phyloP scores from a whole-genome alignment of 2,113 vertebrate genomes.

The Pionites leucogaster region DNA sequence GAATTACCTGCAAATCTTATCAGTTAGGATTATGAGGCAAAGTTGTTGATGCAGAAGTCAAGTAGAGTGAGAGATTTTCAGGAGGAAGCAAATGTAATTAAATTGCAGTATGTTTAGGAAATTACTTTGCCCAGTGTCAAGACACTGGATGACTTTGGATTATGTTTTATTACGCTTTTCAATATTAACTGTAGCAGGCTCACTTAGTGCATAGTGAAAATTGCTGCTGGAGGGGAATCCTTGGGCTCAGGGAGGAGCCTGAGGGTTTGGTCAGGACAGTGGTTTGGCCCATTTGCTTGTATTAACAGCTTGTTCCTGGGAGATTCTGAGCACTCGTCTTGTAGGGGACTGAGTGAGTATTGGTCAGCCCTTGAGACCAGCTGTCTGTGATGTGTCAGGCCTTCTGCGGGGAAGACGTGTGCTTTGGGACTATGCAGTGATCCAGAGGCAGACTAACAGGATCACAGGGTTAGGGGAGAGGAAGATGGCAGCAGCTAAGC shows the following conservation, averaged over 20 bases:
- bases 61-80: neutral
- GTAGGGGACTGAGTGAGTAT: rapidly evolving
- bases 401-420: rapidly evolving
- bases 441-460: neutral
- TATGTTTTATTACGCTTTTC: neutral
- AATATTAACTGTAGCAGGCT: neutral
- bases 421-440: neutral
- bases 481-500: neutral
- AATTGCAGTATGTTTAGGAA: neutral
- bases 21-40: conserved; percentile 19
- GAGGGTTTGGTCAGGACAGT: neutral
- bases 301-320: neutral
- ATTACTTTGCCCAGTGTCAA: conserved; percentile 13
- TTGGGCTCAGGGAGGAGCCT: neutral
- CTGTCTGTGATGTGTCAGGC: neutral
- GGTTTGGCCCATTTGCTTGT: neutral
- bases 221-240: conserved; percentile 29
- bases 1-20: neutral
- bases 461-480: neutral
- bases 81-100: neutral
- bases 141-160: conserved; percentile 46
- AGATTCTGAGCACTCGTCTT: neutral
- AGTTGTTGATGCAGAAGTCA: neutral
- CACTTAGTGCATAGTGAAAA: neutral
- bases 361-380: neutral